A percentile compares a stretch with the other conserved stretches of the same genome.
Evolutionary conservation across 2,888 invertebrate genomes (phyloP).

Genomic region (Luperina testacea): DNA sequence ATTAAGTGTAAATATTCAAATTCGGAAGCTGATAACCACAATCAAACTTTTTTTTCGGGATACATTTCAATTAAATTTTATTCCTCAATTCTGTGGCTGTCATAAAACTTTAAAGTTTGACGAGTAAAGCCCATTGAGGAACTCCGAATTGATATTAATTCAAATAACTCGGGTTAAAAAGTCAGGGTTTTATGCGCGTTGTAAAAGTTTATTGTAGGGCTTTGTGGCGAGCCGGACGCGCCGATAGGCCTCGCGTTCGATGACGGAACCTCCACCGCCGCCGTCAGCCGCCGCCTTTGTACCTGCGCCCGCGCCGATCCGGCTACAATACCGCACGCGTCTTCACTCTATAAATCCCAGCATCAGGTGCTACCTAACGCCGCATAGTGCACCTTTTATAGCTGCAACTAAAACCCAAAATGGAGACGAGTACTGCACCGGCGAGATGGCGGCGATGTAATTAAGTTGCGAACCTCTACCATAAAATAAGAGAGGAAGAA

Average conservation of each 20-base stretch:
- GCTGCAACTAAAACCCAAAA: slow-evolving; percentile 60
- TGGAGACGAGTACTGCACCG: slow-evolving; percentile 34
- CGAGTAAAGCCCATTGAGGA: slow-evolving; percentile 90
- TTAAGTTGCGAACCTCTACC: slow-evolving; percentile 60
- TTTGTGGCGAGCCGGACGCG: slow-evolving; percentile 89
- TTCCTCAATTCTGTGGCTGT: slow-evolving; percentile 88
- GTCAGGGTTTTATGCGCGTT: slow-evolving; percentile 89
- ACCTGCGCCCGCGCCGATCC: slow-evolving; percentile 53
- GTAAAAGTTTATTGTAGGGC: slow-evolving; percentile 90
- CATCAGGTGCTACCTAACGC: slow-evolving; percentile 68
- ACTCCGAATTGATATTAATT: slow-evolving; percentile 90
- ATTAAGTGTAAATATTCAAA: slow-evolving; percentile 89
- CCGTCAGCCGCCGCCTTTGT: slow-evolving; percentile 68
- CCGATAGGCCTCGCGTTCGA: slow-evolving; percentile 83
- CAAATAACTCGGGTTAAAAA: slow-evolving; percentile 90
- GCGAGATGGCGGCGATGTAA: slow-evolving; percentile 44
- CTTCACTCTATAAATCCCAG: slow-evolving; percentile 65
- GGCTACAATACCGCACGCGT: slow-evolving; percentile 69
- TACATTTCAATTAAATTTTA: slow-evolving; percentile 90
- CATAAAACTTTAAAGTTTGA: slow-evolving; percentile 90
- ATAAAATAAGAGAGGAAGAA: slow-evolving; percentile 57
- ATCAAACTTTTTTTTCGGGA: slow-evolving; percentile 87
- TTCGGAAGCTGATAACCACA: slow-evolving; percentile 90
- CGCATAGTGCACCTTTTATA: slow-evolving; percentile 64
- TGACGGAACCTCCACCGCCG: slow-evolving; percentile 81